These are phyloP conservation scores for Himalopsyche japonica DNA, from an alignment of 2,888 invertebrate species.

Conservation along the genomic window DNA sequence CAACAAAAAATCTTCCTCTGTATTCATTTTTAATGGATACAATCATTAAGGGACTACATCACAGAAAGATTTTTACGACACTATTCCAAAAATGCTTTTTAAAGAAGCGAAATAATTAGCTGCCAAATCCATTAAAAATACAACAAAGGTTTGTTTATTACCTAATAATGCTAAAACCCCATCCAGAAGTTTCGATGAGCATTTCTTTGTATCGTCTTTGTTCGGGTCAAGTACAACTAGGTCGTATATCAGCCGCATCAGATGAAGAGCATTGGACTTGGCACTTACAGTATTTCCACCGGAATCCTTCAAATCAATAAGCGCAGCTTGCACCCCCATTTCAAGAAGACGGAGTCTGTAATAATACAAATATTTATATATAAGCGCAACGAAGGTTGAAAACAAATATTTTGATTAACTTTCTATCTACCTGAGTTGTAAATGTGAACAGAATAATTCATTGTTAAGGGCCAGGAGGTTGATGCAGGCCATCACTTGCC, in stretches of 20 bases:
- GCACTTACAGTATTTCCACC: slow-evolving; percentile 48
- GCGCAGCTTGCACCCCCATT: slow-evolving; percentile 62
- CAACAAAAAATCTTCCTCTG: too few species aligned
- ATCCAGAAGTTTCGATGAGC: slow-evolving; percentile 59
- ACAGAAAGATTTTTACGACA: neutral
- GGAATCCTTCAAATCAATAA: slow-evolving; percentile 60
- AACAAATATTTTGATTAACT: neutral
- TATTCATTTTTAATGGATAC: too few species aligned
- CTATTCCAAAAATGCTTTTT: too few species aligned
- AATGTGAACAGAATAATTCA: slow-evolving; percentile 58
- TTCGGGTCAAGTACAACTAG: slow-evolving; percentile 60
- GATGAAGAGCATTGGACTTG: slow-evolving; percentile 57
- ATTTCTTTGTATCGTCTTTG: slow-evolving; percentile 57
- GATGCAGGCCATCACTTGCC: slow-evolving; percentile 64
- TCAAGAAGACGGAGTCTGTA: slow-evolving; percentile 56
- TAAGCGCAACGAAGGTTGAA: neutral
- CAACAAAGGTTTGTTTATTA: slow-evolving; percentile 13
- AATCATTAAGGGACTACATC: too few species aligned
- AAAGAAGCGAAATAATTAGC: neutral
- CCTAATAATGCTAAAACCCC: slow-evolving; percentile 56
- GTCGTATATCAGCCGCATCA: slow-evolving; percentile 62
- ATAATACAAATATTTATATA: neutral
- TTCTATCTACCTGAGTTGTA: slow-evolving; percentile 51
- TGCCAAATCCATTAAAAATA: neutral
- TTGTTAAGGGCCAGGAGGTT: slow-evolving; percentile 61